Evolutionary conservation across 1,140 invertebrate species (phyloP).

Genomic region (Drosophila orena): DNA sequence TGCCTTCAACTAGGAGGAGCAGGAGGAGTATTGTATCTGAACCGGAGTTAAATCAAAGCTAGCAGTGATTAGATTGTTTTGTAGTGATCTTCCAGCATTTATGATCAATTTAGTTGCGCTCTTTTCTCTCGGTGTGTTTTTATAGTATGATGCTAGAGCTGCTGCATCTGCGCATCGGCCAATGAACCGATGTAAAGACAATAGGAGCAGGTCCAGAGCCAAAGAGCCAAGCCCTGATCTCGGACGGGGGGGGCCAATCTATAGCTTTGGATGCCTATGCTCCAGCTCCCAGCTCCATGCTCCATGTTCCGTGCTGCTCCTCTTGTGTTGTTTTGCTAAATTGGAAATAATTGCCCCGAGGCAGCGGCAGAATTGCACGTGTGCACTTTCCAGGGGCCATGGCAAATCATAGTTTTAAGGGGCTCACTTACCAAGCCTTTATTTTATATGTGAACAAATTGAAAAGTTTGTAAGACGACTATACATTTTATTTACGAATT

Average conservation of each 20-base stretch:
- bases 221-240: slow-evolving; percentile 22
- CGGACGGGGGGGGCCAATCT: slow-evolving; percentile 9
- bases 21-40: no score
- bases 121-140: not conserved
- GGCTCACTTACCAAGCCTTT: not conserved
- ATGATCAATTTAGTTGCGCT: not conserved
- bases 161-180: slow-evolving; percentile 57
- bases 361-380: slow-evolving; percentile 75
- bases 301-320: slow-evolving; percentile 7
- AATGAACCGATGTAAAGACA: slow-evolving; percentile 74
- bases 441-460: not conserved
- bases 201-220: slow-evolving; percentile 58
- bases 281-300: slow-evolving; percentile 27
- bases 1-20: no score
- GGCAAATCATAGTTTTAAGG: slow-evolving; percentile 13
- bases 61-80: not conserved
- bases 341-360: slow-evolving; percentile 78
- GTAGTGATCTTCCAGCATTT: not conserved
- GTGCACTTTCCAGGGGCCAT: slow-evolving; percentile 59
- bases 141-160: slow-evolving; percentile 48
- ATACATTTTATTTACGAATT: not conserved
- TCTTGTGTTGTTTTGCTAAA: slow-evolving; percentile 74
- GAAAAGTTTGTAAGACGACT: no score
- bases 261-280: slow-evolving; percentile 38
- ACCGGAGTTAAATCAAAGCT: no score